A percentile compares a stretch with the other conserved stretches of the same genome.
phyloP scores from a whole-genome alignment of 2,113 vertebrate genomes.

The Madoqua kirkii region DNA sequence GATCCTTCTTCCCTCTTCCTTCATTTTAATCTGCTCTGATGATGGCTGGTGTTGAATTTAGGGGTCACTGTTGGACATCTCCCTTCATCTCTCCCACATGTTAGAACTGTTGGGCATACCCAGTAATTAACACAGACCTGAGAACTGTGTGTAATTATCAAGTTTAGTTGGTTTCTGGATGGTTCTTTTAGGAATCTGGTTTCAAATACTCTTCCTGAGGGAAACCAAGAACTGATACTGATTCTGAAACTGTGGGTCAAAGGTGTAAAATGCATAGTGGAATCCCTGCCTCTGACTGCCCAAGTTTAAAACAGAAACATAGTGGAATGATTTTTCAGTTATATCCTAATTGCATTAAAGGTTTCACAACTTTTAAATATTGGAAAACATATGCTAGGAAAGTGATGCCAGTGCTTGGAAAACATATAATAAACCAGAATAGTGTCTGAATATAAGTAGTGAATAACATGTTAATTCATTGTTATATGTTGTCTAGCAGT shows the following conservation, averaged over 20 bases:
- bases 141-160: constrained; percentile 15
- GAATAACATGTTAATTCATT: background rate
- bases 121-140: background rate
- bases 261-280: background rate
- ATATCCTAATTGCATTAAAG: background rate
- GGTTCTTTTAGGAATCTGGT: background rate
- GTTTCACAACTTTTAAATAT: background rate
- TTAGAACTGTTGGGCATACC: background rate
- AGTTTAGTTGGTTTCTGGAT: background rate
- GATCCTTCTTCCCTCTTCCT: background rate
- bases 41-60: background rate
- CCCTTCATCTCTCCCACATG: background rate
- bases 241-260: background rate
- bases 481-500: background rate
- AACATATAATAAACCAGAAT: background rate
- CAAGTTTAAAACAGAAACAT: background rate
- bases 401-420: background rate
- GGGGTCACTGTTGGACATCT: background rate
- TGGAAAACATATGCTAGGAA: constrained; percentile 6
- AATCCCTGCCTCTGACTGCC: background rate
- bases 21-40: background rate
- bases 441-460: background rate
- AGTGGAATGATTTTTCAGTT: background rate
- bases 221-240: background rate
- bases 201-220: background rate